Base-by-base conservation (phyloP, 1,140 invertebrate genomes). In the Drosophila melanica region DNA sequence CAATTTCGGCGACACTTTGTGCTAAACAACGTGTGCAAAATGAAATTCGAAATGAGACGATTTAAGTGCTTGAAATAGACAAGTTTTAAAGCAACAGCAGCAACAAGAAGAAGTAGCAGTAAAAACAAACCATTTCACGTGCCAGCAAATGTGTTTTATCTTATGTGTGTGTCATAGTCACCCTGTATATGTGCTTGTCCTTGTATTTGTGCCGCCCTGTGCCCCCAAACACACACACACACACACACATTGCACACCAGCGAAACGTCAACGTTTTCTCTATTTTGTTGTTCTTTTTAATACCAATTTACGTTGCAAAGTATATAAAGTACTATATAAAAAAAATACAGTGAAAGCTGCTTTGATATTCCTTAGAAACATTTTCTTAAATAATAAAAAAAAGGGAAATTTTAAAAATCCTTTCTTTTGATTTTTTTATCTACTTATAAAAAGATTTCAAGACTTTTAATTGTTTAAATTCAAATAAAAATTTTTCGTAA, bases 251-350 rank as follows among this genome's bases (percentile, higher is more conserved):
- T 81, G 81, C 81, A 86, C 57, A 33, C 42, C 51, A 67, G 54
- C 65, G 47, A 63, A 66, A 69, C 68, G 80, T 82, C 80, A 85
- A 55, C 55, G 57, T 65, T 64, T 33, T 59, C 41, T 60, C 41
- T n/a, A 18, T 58, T 20, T 45, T 37, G 35, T 44, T 45, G 2
- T 58, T 44, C 5, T 57, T 57, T 30, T 44, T 44, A 58, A 58
- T 42, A 27, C 81, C 63, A 67, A 76, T 62, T 78, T 65, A 69
- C 68, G 68, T 58, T 71, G 62, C 53, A 33, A 33, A 20, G 14
- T 51, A 30, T 53, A 51, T 23, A 42, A 42, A 48, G 12, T 45
- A 45, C 53, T 53, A 23, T 35, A 53, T 35, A 16, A 9, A 35
- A 16, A 9, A 35, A 35, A 35, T 35, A 35, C 33, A 35, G 33